A percentile compares a stretch with the other conserved stretches of the same genome.
These are phyloP conservation scores for Notothenia coriiceps DNA, from an alignment of 2,113 vertebrate species.

Conservation along the genomic window DNA sequence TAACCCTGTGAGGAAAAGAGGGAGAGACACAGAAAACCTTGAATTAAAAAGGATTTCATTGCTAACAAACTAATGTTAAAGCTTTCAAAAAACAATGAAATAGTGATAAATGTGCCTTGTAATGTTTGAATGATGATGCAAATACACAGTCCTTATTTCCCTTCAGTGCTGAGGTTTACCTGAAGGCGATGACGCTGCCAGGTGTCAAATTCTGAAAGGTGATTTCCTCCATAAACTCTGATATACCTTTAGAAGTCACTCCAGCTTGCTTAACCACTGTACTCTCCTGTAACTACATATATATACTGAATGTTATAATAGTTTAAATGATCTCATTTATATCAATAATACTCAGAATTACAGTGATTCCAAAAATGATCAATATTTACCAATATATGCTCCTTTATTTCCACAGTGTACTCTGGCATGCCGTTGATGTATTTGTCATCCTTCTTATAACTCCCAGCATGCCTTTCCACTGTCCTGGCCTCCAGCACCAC, in stretches of 20 bases:
- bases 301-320: not conserved
- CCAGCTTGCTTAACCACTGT: slow-evolving; percentile 89
- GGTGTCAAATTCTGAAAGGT: slow-evolving; percentile 93
- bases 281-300: slow-evolving; percentile 89
- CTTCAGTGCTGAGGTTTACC: slow-evolving; percentile 79
- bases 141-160: not conserved
- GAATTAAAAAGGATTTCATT: too few relatives aligned
- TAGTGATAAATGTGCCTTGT: not conserved
- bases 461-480: slow-evolving; percentile 82
- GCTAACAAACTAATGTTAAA: not conserved
- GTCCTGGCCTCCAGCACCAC: slow-evolving; percentile 94
- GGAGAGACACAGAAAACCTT: too few relatives aligned
- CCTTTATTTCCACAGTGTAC: slow-evolving; percentile 90
- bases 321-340: not conserved
- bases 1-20: slow-evolving; percentile 85
- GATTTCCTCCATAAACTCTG: slow-evolving; percentile 95
- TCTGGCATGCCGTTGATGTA: slow-evolving; percentile 93
- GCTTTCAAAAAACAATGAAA: not conserved
- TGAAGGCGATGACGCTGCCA: slow-evolving; percentile 94
- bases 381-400: slow-evolving; percentile 91
- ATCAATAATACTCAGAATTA: not conserved
- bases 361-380: fast-evolving
- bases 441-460: slow-evolving; percentile 85
- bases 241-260: slow-evolving; percentile 87
- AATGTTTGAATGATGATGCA: not conserved